These are phyloP conservation scores for Mnemiopsis leidyi DNA, from an alignment of 37 sponge, comb jelly and placozoan species.

Conservation along the genomic window DNA sequence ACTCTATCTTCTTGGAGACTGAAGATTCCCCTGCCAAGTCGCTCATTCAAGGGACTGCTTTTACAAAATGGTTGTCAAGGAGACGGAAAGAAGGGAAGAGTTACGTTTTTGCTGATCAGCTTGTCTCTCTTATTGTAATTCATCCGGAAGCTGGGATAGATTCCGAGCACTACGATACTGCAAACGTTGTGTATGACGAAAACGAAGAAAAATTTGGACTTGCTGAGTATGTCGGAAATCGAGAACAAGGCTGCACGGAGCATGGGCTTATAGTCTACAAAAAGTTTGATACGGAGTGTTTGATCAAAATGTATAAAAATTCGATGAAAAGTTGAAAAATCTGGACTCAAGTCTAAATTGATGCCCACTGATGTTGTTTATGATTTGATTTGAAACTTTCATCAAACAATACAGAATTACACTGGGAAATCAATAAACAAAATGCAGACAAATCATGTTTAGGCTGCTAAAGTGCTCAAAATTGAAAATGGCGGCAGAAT, in stretches of 20 bases:
- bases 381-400: too few species aligned
- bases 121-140: background rate
- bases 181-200: background rate
- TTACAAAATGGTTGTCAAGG: background rate
- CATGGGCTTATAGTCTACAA: background rate
- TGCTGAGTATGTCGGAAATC: background rate
- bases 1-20: background rate
- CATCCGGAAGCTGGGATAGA: background rate
- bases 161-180: background rate
- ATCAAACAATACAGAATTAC: too few species aligned
- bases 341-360: too few species aligned
- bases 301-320: background rate
- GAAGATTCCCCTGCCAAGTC: background rate
- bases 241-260: background rate
- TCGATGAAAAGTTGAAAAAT: background rate
- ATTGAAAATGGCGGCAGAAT: too few species aligned
- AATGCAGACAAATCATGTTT: too few species aligned
- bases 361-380: too few species aligned
- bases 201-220: background rate
- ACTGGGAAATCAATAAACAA: too few species aligned
- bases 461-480: too few species aligned
- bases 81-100: background rate
- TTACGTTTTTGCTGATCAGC: slow-evolving; percentile 7
- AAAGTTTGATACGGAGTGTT: background rate
- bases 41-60: background rate